These are phyloP conservation scores for Muntiacus muntjak DNA, from an alignment of 2,113 vertebrate genomes.

Conservation along the genomic window DNA sequence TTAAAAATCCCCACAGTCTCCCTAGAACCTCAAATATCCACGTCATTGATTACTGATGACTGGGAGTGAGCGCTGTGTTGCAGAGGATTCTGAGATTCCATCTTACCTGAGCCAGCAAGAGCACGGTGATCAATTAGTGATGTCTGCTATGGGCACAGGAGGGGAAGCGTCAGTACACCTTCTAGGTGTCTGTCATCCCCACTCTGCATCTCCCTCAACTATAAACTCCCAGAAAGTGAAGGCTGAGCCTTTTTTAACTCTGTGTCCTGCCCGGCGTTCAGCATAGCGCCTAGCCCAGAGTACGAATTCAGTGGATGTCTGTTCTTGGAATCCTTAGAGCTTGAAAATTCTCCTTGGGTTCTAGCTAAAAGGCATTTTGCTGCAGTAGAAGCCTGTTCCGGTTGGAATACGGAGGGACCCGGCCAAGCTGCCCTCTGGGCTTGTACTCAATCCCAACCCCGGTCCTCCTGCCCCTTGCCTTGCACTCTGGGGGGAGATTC, in stretches of 20 bases:
- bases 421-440: neutral
- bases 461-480: neutral
- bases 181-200: neutral
- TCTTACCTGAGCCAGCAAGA: neutral
- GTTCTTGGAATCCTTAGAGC: neutral
- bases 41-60: neutral
- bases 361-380: neutral
- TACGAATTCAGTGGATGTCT: neutral
- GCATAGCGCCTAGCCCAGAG: neutral
- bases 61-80: neutral
- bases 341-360: neutral
- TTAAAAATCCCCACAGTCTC: neutral
- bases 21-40: neutral
- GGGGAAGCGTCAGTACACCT: neutral
- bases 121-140: neutral
- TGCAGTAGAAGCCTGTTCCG: neutral
- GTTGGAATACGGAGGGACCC: neutral
- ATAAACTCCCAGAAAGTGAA: neutral
- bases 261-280: fast-evolving
- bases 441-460: neutral
- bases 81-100: neutral
- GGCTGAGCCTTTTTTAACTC: neutral
- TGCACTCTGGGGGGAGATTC: neutral
- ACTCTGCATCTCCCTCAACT: neutral
- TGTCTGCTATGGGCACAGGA: neutral